A percentile compares a stretch with the other conserved stretches of the same genome.
phyloP scores from a whole-genome alignment of 2,888 invertebrate species.

The Odontothrips loti region DNA sequence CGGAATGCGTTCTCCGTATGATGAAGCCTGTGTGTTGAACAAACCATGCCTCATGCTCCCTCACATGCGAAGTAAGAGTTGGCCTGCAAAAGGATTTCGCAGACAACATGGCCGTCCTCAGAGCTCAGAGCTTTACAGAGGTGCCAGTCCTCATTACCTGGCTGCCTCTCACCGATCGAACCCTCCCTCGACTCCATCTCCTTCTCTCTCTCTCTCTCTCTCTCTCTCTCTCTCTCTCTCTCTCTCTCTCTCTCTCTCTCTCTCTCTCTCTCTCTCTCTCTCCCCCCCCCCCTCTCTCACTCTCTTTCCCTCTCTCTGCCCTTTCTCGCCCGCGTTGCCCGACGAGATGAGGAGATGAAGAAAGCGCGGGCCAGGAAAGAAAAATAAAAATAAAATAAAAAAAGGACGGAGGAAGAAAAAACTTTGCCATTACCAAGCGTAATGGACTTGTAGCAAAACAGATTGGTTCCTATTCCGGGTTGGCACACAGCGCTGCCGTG shows the following conservation, averaged over 20 bases:
- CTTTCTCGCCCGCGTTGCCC: not conserved
- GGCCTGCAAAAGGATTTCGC: too few species aligned
- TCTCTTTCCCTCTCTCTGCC: not conserved
- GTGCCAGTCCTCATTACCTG: too few species aligned
- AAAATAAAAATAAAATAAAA: not conserved
- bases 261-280: not conserved
- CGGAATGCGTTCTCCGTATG: too few species aligned
- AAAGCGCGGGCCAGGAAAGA: not conserved
- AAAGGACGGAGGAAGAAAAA: not conserved
- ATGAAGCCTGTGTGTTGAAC: too few species aligned
- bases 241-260: not conserved
- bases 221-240: not conserved
- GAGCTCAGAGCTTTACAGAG: too few species aligned
- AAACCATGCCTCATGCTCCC: too few species aligned
- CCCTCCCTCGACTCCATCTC: not conserved
- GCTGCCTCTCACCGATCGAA: too few species aligned
- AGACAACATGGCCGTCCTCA: too few species aligned
- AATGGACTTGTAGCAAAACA: constrained; percentile 26
- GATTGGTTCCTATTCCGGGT: constrained; percentile 23
- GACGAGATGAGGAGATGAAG: too few species aligned
- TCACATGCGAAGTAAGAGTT: too few species aligned
- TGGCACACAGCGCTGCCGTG: not conserved
- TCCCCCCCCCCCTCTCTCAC: not conserved
- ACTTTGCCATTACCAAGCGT: constrained; percentile 22
- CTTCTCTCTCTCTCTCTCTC: not conserved